These are phyloP conservation scores for Megalops atlanticus DNA, from an alignment of 2,113 vertebrate genomes.

Conservation along the genomic window DNA sequence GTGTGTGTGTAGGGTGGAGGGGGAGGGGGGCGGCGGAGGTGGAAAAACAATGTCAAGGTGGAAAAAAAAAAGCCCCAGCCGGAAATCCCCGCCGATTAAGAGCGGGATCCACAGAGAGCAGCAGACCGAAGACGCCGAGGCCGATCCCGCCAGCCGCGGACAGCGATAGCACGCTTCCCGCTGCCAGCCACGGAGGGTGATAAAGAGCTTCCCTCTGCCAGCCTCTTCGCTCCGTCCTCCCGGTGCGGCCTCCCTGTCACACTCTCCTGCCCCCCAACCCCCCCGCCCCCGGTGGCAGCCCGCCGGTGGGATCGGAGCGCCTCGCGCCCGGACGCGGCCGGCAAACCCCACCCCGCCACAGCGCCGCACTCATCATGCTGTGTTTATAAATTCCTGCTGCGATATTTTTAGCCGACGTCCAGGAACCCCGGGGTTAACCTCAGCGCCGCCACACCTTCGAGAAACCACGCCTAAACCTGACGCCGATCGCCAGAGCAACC, in stretches of 20 bases:
- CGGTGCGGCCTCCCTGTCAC: too few relatives aligned
- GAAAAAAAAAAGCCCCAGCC: neutral
- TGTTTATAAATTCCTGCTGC: slow-evolving; percentile 49
- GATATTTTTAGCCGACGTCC: slow-evolving; percentile 64
- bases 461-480: too few relatives aligned
- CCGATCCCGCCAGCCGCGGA: neutral
- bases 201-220: neutral
- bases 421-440: too few relatives aligned
- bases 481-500: neutral
- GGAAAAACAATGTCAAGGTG: neutral
- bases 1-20: too few relatives aligned
- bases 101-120: neutral
- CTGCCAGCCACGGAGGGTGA: neutral
- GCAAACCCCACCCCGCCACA: slow-evolving; percentile 17
- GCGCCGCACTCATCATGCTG: slow-evolving; percentile 50
- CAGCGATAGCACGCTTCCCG: too few relatives aligned
- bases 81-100: neutral
- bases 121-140: neutral
- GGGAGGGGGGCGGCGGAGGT: neutral
- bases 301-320: neutral
- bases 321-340: neutral
- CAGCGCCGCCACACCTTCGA: neutral
- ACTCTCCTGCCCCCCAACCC: too few relatives aligned
- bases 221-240: too few relatives aligned
- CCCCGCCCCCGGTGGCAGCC: neutral